Evolutionary conservation across 2,797 vertebrate species (phyloP).

Genomic region (Gambusia yucatana): DNA sequence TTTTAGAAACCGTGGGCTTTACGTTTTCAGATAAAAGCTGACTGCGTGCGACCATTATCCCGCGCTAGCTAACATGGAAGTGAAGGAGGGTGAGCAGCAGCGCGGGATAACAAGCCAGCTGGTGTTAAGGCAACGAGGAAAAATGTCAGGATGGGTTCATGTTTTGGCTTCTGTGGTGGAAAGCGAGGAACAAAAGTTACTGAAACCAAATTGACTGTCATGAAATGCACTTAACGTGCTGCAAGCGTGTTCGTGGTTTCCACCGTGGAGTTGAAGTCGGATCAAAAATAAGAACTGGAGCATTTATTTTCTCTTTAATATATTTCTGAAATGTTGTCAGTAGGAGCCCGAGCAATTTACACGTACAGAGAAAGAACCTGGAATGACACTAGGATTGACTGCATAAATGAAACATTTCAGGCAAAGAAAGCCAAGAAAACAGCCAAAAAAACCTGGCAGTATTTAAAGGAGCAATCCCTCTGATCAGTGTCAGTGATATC

Average conservation of each 20-base stretch:
- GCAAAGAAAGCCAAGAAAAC: background rate
- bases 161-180: background rate
- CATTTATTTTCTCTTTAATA: background rate
- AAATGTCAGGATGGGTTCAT: background rate
- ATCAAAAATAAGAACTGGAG: background rate
- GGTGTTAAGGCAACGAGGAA: background rate
- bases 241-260: background rate
- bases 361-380: background rate
- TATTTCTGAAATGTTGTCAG: background rate
- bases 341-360: background rate
- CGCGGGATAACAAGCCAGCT: constrained; percentile 2
- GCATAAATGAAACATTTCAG: background rate
- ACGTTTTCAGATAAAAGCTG: background rate
- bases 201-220: background rate
- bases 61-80: background rate
- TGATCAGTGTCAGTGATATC: background rate
- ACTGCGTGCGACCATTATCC: background rate
- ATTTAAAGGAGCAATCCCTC: background rate
- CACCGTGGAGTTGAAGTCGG: background rate
- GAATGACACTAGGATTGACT: background rate
- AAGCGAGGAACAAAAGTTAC: background rate
- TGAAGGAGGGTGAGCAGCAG: background rate
- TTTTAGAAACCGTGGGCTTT: constrained; percentile 5
- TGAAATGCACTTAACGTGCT: background rate
- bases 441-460: background rate